Percentiles rank a stretch among this genome's conserved stretches.
phyloP scores from a whole-genome alignment of 2,113 vertebrate genomes.

The Rhinolophus ferrumequinum region DNA sequence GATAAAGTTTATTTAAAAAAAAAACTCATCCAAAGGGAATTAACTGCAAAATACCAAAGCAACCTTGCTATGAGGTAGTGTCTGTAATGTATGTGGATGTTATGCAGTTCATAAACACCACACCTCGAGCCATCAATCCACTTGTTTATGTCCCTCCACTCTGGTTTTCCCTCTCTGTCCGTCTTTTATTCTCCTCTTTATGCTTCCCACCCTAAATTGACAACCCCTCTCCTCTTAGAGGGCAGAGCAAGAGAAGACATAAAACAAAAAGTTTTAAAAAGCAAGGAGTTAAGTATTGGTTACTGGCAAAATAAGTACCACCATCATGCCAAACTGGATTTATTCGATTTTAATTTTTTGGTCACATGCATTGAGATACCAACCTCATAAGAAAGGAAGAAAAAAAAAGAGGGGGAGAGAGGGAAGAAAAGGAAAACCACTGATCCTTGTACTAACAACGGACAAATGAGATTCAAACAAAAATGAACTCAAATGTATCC shows the following conservation, averaged over 20 bases:
- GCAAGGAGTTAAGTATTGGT: slow-evolving; percentile 31
- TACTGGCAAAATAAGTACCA: slow-evolving; percentile 37
- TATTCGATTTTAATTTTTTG: slow-evolving; percentile 56
- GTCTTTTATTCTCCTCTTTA: slow-evolving; percentile 34
- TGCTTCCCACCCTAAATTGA: background rate
- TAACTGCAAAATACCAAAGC: slow-evolving; percentile 34
- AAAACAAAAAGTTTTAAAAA: slow-evolving; percentile 48
- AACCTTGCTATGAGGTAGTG: background rate
- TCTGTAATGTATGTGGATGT: background rate
- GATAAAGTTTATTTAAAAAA: slow-evolving; percentile 8
- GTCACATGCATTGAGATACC: slow-evolving; percentile 7
- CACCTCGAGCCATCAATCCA: background rate
- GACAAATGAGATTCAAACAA: slow-evolving; percentile 41
- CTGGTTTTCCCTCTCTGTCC: slow-evolving; percentile 1
- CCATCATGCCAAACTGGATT: slow-evolving; percentile 9
- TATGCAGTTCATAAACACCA: background rate
- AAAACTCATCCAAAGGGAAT: background rate
- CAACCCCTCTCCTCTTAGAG: background rate
- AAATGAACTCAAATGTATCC: slow-evolving; percentile 4
- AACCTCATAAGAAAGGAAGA: slow-evolving; percentile 21
- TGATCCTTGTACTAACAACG: background rate
- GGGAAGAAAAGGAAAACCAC: background rate
- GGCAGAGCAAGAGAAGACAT: background rate
- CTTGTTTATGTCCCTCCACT: background rate
- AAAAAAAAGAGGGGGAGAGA: background rate